Evolutionary conservation across 2,888 invertebrate genomes (phyloP), one percentile per base, ranked within the genome.

Genomic region (Malthinus seriepunctatus): DNA sequence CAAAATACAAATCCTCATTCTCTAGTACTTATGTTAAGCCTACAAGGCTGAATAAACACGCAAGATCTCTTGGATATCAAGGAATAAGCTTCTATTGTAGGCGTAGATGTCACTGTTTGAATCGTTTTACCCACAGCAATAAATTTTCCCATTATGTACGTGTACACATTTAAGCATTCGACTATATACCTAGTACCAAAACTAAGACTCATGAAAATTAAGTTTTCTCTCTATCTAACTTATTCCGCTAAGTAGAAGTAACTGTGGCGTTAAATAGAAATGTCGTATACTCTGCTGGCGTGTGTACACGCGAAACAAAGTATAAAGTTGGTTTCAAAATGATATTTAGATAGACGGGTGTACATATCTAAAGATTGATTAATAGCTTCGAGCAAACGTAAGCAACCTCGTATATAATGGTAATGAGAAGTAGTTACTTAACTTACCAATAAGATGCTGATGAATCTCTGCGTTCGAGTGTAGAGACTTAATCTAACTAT

Each of bases 361-460:
- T 62, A 59, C 58, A 48, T 56, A 55, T 57, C 12, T 39, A 39
- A 61, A 65, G 60, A 59, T 63, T 65, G 63, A 63, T 63, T 56
- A 65, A 65, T 65, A 59, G 63, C 55, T 62, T 52, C 51, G 47
- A 48, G 56, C 51, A 54, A 59, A 55, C 62, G 52, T 52, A 55
- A 59, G 57, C 60, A 63, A 44, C 45, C 58, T 59, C 54, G 55
- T 63, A 54, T 60, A 63, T 63, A 63, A 63, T 55, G 58, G 59
- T 56, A 56, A 59, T 65, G 61, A 62, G 62, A 63, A 65, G 57
- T 51, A 60, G 63, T 62, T 51, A 54, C 58, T 63, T 55, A 55
- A 65, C 65, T 65, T 60, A 63, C 65, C 56, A 56, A 49, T 60
- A 61, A 56, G 62, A 63, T 63, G 62, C 56, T 62, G 65, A 65